A percentile compares a stretch with the other conserved stretches of the same genome.
phyloP scores from a whole-genome alignment of 2,888 invertebrate species.

The Amphipoea lucens region DNA sequence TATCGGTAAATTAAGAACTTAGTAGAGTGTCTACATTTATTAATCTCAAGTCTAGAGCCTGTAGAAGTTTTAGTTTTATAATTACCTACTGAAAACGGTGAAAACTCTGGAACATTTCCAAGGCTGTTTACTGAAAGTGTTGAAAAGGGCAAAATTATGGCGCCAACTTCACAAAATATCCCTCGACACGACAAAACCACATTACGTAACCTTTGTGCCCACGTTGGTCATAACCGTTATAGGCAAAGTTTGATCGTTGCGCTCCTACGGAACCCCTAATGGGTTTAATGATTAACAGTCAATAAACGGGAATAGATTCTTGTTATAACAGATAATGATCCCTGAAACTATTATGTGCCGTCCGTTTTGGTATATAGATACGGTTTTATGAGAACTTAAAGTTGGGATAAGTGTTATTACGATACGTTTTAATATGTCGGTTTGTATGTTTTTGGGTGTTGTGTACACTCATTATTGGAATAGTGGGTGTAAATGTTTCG shows the following conservation, averaged over 20 bases:
- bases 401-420: constrained; percentile 58
- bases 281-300: constrained; percentile 79
- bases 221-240: constrained; percentile 75
- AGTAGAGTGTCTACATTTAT: constrained; percentile 27
- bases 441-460: constrained; percentile 41
- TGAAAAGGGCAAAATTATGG: constrained; percentile 56
- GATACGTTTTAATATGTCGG: constrained; percentile 51
- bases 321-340: constrained; percentile 68
- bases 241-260: constrained; percentile 79
- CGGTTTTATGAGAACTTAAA: constrained; percentile 55
- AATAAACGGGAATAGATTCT: constrained; percentile 74
- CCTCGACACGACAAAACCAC: constrained; percentile 75
- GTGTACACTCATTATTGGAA: constrained; percentile 13
- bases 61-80: constrained; percentile 14
- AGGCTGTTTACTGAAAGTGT: constrained; percentile 46
- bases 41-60: constrained; percentile 32
- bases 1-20: constrained; percentile 3
- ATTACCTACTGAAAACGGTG: constrained; percentile 8
- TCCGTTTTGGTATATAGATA: constrained; percentile 44
- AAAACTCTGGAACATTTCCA: constrained; percentile 7
- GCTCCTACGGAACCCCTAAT: constrained; percentile 67
- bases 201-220: constrained; percentile 71
- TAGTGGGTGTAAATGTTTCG: constrained; percentile 17
- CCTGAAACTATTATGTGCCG: constrained; percentile 60
- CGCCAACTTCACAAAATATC: constrained; percentile 65